A percentile compares a stretch with the other conserved stretches of the same genome.
phyloP scores from a whole-genome alignment of 1,140 invertebrate species.

The Heliconius eleuchia region DNA sequence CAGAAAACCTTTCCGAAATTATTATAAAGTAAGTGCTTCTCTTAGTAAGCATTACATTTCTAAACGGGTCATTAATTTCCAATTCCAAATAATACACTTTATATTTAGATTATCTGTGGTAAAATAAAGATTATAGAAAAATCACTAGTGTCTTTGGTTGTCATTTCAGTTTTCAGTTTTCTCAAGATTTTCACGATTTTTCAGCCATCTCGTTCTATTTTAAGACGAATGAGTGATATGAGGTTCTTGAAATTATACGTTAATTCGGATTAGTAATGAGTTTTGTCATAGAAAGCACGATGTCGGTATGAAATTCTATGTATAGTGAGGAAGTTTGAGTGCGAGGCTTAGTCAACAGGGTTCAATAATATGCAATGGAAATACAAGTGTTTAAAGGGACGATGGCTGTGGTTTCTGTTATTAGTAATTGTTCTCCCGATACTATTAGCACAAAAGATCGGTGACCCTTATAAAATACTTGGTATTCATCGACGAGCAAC shows the following conservation, averaged over 20 bases:
- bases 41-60: no score
- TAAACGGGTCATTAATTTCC: no score
- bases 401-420: conserved; percentile 61
- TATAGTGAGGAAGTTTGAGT: conserved; percentile 55
- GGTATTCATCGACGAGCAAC: conserved; percentile 89
- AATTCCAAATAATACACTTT: no score
- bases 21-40: no score
- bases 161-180: conserved; percentile 51
- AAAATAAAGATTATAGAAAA: conserved; percentile 1
- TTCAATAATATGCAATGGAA: conserved; percentile 74
- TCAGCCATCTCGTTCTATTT: conserved; percentile 69
- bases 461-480: conserved; percentile 93
- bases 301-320: conserved; percentile 56
- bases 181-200: conserved; percentile 55
- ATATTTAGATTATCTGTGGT: background rate
- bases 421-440: conserved; percentile 54
- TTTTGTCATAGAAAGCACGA: conserved; percentile 46
- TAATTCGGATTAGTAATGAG: conserved; percentile 46
- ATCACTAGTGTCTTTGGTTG: conserved; percentile 19
- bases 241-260: conserved; percentile 54
- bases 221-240: conserved; percentile 69
- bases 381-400: conserved; percentile 64
- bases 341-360: conserved; percentile 38
- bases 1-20: no score
- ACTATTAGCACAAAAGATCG: conserved; percentile 80